Evolutionary conservation across 30 jellyfish, hydroid and myxozoan species (phyloP).

Genomic region (Pseudorhiza aurosa): DNA sequence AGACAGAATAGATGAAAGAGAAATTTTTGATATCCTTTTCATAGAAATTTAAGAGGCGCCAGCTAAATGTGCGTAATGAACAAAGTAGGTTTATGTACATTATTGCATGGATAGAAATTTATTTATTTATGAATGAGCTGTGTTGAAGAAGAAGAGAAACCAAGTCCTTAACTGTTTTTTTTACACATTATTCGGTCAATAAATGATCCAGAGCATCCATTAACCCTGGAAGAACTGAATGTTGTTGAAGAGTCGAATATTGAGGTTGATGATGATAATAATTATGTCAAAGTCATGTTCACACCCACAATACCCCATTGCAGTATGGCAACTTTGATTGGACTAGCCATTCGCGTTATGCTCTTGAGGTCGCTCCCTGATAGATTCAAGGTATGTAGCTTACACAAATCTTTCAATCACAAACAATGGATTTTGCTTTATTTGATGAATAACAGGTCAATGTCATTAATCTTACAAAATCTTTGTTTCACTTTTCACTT

Average conservation of each 20-base stretch:
- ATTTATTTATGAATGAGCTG: no score
- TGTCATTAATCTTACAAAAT: no score
- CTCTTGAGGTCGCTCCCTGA: constrained; percentile 88
- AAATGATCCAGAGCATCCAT: constrained; percentile 96
- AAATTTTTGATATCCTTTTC: constrained; percentile 88
- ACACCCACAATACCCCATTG: constrained; percentile 99
- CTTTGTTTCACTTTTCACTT: no score
- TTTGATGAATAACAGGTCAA: no score
- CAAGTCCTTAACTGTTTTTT: background rate
- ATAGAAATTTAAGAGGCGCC: no score
- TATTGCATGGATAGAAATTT: no score
- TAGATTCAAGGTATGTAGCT: constrained; percentile 85
- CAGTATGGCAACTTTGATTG: constrained; percentile 97
- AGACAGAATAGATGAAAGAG: constrained; percentile 85
- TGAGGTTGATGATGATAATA: constrained; percentile 66
- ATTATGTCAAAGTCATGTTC: constrained; percentile 63
- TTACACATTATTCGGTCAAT: constrained; percentile 77
- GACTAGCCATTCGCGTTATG: constrained; percentile 87
- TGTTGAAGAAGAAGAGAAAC: no score
- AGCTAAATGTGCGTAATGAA: no score
- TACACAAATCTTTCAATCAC: no score
- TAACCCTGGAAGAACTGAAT: constrained; percentile 88
- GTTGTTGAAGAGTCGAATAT: constrained; percentile 84
- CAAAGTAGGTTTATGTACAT: no score
- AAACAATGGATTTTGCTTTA: no score